Conservation (phyloP, 2,113 vertebrate species). For the Gnathonemus echidnorhynchus region DNA sequence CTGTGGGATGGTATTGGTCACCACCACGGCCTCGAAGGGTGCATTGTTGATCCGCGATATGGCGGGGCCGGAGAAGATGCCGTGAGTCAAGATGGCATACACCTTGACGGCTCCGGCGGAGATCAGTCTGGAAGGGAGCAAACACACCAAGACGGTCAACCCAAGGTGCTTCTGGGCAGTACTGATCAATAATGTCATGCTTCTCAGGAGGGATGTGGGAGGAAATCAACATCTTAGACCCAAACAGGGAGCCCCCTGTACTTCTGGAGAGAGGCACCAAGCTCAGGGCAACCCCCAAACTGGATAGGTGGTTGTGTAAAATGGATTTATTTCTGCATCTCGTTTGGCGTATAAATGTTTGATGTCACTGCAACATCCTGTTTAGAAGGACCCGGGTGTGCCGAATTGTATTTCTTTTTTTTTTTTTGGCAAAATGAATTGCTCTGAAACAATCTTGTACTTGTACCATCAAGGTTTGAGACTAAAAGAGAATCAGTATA, state of each 20-base stretch:
- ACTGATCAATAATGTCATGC: neutral
- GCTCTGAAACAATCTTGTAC: neutral
- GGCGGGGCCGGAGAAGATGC: conserved; percentile 91
- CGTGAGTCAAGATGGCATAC: conserved; percentile 90
- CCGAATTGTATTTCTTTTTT: neutral
- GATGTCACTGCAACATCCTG: neutral
- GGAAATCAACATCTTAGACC: neutral
- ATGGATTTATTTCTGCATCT: neutral
- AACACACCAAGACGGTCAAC: neutral
- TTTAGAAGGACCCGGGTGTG: neutral
- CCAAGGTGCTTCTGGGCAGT: neutral
- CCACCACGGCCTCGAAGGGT: conserved; percentile 85
- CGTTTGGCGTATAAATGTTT: neutral
- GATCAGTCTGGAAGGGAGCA: conserved; percentile 61
- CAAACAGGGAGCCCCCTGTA: neutral
- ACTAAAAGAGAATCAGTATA: neutral
- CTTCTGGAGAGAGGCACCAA: neutral
- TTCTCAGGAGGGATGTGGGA: neutral
- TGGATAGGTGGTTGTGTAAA: neutral
- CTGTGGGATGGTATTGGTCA: conserved; percentile 93
- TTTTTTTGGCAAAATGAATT: neutral
- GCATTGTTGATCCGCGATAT: conserved; percentile 90
- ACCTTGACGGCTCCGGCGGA: conserved; percentile 86
- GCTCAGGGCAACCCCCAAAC: neutral
- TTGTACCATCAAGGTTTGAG: neutral